A percentile compares a stretch with the other conserved stretches of the same genome.
phyloP scores from a whole-genome alignment of 92 coral and sea anemone genomes.

The Muricea muricata region DNA sequence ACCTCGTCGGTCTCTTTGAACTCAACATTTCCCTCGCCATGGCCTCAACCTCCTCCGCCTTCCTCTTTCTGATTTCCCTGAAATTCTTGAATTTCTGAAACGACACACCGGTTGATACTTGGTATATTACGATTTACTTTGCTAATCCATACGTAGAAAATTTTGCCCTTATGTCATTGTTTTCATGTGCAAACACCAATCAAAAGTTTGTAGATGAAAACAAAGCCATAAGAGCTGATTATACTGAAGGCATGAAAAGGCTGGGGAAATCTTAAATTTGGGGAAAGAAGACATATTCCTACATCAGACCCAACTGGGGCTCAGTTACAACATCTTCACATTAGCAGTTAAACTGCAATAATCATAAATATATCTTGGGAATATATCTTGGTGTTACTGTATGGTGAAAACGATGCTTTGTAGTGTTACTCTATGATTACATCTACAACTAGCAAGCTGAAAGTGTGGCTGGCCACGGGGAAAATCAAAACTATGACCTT shows the following conservation, averaged over 20 bases:
- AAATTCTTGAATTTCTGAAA: constrained; percentile 73
- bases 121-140: not conserved
- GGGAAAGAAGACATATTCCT: too few species aligned
- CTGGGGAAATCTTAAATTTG: too few species aligned
- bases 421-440: too few species aligned
- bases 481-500: too few species aligned
- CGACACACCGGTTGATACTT: not conserved
- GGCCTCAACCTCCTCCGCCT: constrained; percentile 68
- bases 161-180: constrained; percentile 29
- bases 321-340: too few species aligned
- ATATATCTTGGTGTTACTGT: too few species aligned
- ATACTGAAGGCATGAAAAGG: not conserved
- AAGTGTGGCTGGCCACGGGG: too few species aligned
- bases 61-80: constrained; percentile 63
- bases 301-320: too few species aligned
- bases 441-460: too few species aligned
- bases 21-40: constrained; percentile 68
- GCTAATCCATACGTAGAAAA: not conserved
- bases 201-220: not conserved
- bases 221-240: not conserved
- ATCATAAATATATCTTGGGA: too few species aligned
- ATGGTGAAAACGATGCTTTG: too few species aligned
- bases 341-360: too few species aligned
- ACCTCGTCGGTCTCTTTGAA: constrained; percentile 34
- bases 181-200: constrained; percentile 10